Evolutionary conservation across 2,888 invertebrate genomes (phyloP).

Genomic region (Beris chalybata): DNA sequence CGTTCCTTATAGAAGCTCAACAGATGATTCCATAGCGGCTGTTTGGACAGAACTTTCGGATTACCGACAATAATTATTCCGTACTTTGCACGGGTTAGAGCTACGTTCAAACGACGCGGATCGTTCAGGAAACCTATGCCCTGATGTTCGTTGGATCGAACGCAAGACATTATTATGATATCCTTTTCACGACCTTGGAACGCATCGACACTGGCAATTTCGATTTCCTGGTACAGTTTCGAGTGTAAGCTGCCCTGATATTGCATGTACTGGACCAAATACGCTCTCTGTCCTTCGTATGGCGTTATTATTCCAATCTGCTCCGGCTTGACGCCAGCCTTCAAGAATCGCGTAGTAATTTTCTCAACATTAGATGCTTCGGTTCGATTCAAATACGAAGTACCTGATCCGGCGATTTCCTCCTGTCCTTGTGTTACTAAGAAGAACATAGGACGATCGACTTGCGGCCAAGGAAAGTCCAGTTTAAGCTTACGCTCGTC

Average conservation of each 20-base stretch:
- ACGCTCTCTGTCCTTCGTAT: conserved; percentile 97
- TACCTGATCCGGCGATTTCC: conserved; percentile 98
- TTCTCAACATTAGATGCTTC: conserved; percentile 99
- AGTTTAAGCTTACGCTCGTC: conserved; percentile 91
- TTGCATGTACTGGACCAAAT: conserved; percentile 98
- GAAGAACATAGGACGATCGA: conserved; percentile 98
- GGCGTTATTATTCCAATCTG: conserved; percentile 99
- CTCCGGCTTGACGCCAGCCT: conserved; percentile 94
- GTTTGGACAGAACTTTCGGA: conserved; percentile 97
- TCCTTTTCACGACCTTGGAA: conserved; percentile 99
- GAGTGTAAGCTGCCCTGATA: conserved; percentile 96
- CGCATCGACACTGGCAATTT: conserved; percentile 99
- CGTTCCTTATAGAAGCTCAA: conserved; percentile 97
- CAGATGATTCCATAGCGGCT: conserved; percentile 97
- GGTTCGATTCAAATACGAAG: conserved; percentile 96
- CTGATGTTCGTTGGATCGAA: conserved; percentile 97
- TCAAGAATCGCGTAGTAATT: conserved; percentile 90
- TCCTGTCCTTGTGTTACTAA: conserved; percentile 98
- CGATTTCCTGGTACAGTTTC: conserved; percentile 96
- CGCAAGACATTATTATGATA: conserved; percentile 98
- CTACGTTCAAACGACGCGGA: conserved; percentile 96
- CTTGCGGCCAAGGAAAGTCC: conserved; percentile 97
- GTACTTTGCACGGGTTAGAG: conserved; percentile 94
- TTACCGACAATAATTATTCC: conserved; percentile 98
- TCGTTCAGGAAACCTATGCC: conserved; percentile 99